Conservation (phyloP, 2,888 invertebrate genomes). For the Fragum sueziense region DNA sequence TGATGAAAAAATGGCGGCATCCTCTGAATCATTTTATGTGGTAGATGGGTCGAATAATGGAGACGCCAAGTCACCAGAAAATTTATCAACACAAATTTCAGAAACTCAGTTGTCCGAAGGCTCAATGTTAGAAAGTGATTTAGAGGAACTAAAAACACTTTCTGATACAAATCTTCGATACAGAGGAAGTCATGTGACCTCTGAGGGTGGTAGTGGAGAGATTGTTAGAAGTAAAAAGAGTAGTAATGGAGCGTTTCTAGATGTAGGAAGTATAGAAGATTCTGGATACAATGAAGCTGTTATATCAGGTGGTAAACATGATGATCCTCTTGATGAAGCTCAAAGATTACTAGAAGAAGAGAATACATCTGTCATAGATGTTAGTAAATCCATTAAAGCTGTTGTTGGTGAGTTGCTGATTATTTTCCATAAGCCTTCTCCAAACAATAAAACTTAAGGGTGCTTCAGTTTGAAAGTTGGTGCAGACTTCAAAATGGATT, state of each 20-base stretch:
- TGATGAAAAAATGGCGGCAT: conserved; percentile 56
- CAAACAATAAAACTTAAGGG: no score
- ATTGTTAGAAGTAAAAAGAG: neutral
- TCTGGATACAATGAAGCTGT: conserved; percentile 71
- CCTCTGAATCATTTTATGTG: conserved; percentile 72
- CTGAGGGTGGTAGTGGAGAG: neutral
- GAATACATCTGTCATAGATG: conserved; percentile 64
- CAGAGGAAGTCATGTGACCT: conserved; percentile 7
- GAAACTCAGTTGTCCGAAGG: conserved; percentile 41
- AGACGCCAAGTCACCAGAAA: conserved; percentile 38
- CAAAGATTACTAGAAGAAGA: conserved; percentile 37
- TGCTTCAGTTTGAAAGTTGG: no score
- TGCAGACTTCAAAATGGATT: no score
- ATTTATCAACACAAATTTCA: conserved; percentile 56
- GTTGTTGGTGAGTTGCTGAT: conserved; percentile 73
- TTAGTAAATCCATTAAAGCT: conserved; percentile 74
- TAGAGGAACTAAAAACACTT: conserved; percentile 22
- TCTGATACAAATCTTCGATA: conserved; percentile 28
- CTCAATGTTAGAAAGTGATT: conserved; percentile 38
- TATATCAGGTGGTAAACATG: conserved; percentile 70
- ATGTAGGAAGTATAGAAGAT: conserved; percentile 48
- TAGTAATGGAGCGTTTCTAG: conserved; percentile 24
- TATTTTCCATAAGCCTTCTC: no score
- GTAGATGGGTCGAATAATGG: conserved; percentile 65
- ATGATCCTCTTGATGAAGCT: conserved; percentile 8